Base-by-base conservation (phyloP, 2,888 invertebrate species). In the Meliscaeva auricollis region DNA sequence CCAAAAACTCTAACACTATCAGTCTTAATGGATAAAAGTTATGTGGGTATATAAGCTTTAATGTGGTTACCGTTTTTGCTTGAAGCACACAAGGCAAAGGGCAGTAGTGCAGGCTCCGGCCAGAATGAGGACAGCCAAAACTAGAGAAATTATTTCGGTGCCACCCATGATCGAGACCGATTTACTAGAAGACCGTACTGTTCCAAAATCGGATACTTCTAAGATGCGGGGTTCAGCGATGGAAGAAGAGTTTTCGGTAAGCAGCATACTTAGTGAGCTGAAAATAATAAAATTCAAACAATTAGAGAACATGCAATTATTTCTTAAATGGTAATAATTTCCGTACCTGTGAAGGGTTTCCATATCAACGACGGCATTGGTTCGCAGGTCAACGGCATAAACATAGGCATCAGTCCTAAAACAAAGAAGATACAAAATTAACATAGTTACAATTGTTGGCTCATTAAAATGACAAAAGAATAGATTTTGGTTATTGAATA, bases 401-500 rank as follows among this genome's bases (percentile, higher is more conserved):
- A 97, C 93, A 89, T 96, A 97, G 93, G 97, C 94, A 89, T 97
- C 97, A 26, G 97, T 97, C 66, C 97, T 97, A 93, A 87, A 94
- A 94, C 81, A 74, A 87, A 87, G 9, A 87, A 56, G 20, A 66
- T 60, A 32, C n/a, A 64, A 62, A 48, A 38, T 38, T 5, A 7
- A 60, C 0, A 74, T 20, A 6, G 64, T 17, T 77, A 26, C 13
- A 74, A n/a, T 46, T 38, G 22, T 17, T 15, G 1, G n/a, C n/a
- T 44, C 5, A 82, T 46, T 54, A 41, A 2, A 56, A 69, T 46
- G 38, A 68, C 60, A 62, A 75, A 66, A 79, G 62, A 30, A 66
- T 4, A 26, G 3, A 26, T 26, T 26, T 3, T 3, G 3, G 4
- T 26, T 26, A 26, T n/a, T n/a, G n/a, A n/a, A n/a, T n/a, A n/a